These are phyloP conservation scores for Shargacucullia verbasci DNA, from an alignment of 2,888 invertebrate species.

Conservation along the genomic window DNA sequence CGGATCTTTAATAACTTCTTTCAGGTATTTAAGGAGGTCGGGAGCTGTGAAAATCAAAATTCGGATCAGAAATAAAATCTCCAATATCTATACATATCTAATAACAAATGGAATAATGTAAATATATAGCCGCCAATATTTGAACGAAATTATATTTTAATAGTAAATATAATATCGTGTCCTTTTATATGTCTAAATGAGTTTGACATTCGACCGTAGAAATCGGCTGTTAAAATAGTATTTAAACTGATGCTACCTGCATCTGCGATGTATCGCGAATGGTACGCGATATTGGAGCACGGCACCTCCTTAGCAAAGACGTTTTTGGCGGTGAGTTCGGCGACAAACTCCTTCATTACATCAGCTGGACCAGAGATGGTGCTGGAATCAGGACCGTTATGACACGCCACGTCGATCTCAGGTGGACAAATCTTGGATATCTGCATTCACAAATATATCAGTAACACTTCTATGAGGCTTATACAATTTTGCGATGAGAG, in stretches of 20 bases:
- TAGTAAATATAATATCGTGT: no score
- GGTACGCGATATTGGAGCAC: constrained; percentile 94
- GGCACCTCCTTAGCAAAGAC: constrained; percentile 61
- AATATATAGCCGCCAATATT: no score
- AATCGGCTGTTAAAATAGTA: no score
- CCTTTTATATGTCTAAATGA: no score
- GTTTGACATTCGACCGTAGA: no score
- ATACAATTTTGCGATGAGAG: no score
- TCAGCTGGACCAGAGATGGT: constrained; percentile 92
- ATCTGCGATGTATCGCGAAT: constrained; percentile 93
- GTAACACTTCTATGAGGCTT: no score
- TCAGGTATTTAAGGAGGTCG: constrained; percentile 86
- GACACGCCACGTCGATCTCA: constrained; percentile 91
- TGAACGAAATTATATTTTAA: no score
- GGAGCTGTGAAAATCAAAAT: constrained; percentile 52
- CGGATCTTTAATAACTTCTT: constrained; percentile 88
- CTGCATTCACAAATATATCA: constrained; percentile 15
- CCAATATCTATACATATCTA: no score
- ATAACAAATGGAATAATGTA: no score
- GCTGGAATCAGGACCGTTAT: constrained; percentile 92
- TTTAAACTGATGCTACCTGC: constrained; percentile 74
- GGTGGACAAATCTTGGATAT: constrained; percentile 75
- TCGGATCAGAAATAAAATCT: no score
- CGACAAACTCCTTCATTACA: constrained; percentile 86
- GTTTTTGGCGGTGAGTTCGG: constrained; percentile 61